Base-by-base conservation (phyloP, 2,888 invertebrate genomes). In the Tillus elongatus region DNA sequence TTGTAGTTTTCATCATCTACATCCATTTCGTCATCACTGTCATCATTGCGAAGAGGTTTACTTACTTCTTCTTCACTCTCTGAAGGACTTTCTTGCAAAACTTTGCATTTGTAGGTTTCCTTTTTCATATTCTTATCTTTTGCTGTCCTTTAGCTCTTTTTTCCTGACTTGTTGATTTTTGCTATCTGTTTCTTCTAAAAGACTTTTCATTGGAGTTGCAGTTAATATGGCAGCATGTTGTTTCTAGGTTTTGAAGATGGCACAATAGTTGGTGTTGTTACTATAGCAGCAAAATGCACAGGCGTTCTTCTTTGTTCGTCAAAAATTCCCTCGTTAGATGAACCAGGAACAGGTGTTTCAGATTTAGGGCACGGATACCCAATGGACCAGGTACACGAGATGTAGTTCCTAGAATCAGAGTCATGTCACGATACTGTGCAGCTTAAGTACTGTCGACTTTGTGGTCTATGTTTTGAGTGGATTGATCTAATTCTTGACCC, bases 191-290 rank as follows among this genome's bases (percentile, higher is more conserved):
- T 45, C 46, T 30, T 47, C 37, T 39, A 35, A 41, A 34, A 40
- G 30, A 27, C 8, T 35, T 41, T 41, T 34, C 35, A 37, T n/a
- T 37, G 28, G 37, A 38, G 36, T 30, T 30, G 36, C 28, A 36
- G 36, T 36, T 36, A 43, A 41, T 38, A 46, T 39, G n/a, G n/a
- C n/a, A n/a, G n/a, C n/a, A n/a, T n/a, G n/a, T n/a, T n/a, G n/a
- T n/a, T n/a, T n/a, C n/a, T n/a, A n/a, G n/a, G n/a, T n/a, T n/a
- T n/a, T n/a, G n/a, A 50, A 50, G 41, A 45, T 43, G 42, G 41
- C 44, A 41, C 45, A 44, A 46, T 45, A 46, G 47, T 49, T 36
- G 50, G 44, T 45, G 43, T 43, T 34, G 34, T 43, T 47, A 47
- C 48, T 45, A 48, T 49, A n/a, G n/a, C n/a, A n/a, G n/a, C n/a